Percentiles rank a stretch among this genome's conserved stretches.
Evolutionary conservation across 2,113 vertebrate species (phyloP).

Genomic region (Eurypyga helias): DNA sequence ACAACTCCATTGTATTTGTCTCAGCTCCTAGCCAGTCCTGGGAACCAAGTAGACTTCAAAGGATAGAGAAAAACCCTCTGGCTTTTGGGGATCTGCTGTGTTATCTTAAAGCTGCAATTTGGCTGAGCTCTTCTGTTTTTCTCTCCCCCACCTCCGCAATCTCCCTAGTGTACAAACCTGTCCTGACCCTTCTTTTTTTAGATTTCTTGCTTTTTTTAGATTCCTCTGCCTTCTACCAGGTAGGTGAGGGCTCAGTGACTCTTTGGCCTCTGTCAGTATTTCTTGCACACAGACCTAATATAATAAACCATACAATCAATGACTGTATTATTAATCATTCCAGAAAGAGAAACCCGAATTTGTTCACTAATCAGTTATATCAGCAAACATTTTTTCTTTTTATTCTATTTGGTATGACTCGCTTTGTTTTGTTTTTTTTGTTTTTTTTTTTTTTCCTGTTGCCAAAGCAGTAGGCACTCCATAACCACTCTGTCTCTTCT

Average conservation of each 20-base stretch:
- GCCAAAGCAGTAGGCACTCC: neutral
- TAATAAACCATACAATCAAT: neutral
- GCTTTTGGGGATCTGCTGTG: neutral
- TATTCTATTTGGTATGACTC: neutral
- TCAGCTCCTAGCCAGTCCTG: neutral
- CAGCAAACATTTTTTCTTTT: neutral
- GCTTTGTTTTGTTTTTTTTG: too few species aligned
- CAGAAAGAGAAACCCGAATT: neutral
- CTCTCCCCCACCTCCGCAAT: neutral
- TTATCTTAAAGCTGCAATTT: neutral
- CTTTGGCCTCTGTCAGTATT: neutral
- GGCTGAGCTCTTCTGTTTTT: neutral
- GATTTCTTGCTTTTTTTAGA: neutral
- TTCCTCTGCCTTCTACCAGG: neutral
- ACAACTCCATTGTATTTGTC: neutral
- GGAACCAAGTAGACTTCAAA: neutral
- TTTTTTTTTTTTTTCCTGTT: neutral
- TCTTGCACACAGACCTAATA: neutral
- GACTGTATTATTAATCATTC: neutral
- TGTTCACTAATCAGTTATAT: neutral
- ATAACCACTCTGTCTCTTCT: neutral
- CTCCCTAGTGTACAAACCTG: neutral
- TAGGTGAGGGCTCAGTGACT: neutral
- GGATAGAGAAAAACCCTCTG: neutral
- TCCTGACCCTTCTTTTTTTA: neutral